Evolutionary conservation across 1,140 invertebrate genomes (phyloP).

Genomic region (Popillia japonica): DNA sequence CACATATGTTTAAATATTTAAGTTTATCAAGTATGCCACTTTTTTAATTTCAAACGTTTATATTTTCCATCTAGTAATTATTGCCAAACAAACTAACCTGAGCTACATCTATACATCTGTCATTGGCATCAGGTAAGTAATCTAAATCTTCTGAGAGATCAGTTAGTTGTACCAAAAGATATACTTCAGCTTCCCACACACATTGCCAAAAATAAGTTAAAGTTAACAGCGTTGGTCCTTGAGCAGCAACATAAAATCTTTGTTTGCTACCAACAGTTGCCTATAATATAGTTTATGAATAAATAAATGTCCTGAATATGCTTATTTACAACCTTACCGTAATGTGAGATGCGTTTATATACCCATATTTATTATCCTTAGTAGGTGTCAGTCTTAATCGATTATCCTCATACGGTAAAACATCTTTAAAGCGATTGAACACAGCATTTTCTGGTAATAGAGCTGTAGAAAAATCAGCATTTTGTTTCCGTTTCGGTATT

Average conservation of each 20-base stretch:
- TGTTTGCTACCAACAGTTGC: slow-evolving; percentile 78
- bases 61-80: too few species aligned
- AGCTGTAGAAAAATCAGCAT: slow-evolving; percentile 73
- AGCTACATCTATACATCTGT: slow-evolving; percentile 66
- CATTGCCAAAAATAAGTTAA: slow-evolving; percentile 83
- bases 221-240: slow-evolving; percentile 73
- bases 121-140: slow-evolving; percentile 68
- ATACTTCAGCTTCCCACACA: slow-evolving; percentile 85
- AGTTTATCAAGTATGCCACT: too few species aligned
- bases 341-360: slow-evolving; percentile 90
- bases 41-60: too few species aligned
- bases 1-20: too few species aligned
- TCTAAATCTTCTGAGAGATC: slow-evolving; percentile 69
- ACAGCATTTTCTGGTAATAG: slow-evolving; percentile 70
- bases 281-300: slow-evolving; percentile 57
- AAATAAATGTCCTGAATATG: background rate
- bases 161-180: slow-evolving; percentile 79
- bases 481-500: slow-evolving; percentile 80
- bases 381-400: slow-evolving; percentile 78
- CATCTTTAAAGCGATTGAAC: slow-evolving; percentile 70
- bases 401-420: slow-evolving; percentile 90
- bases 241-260: slow-evolving; percentile 85
- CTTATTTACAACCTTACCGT: slow-evolving; percentile 64
- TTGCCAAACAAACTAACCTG: slow-evolving; percentile 58
- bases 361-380: slow-evolving; percentile 83